Conservation (phyloP, 2,113 vertebrate species). For the Nasalis larvatus region DNA sequence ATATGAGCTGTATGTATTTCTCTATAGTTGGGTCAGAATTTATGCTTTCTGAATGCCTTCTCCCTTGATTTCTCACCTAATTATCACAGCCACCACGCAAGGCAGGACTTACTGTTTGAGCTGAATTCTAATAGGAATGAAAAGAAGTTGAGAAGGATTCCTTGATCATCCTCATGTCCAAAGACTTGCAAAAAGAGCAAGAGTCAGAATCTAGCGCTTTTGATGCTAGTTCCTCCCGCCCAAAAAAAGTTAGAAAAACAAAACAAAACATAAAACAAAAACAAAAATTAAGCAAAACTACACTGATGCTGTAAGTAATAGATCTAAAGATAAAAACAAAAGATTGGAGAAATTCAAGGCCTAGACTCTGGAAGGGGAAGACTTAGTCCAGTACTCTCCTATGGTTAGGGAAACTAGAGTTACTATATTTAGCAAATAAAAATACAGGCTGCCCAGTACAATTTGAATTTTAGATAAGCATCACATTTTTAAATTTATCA, state of each 20-base stretch:
- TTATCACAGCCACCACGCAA: background rate
- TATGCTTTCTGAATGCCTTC: background rate
- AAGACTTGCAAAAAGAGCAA: background rate
- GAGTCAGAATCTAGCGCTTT: background rate
- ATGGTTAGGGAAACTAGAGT: background rate
- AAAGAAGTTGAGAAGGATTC: background rate
- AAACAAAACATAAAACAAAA: background rate
- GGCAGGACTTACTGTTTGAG: background rate
- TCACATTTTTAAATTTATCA: background rate
- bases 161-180: background rate
- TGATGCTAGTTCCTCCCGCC: background rate
- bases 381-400: background rate
- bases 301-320: background rate
- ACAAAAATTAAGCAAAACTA: background rate
- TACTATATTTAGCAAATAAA: background rate
- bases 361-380: background rate
- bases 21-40: background rate
- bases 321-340: background rate
- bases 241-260: no score
- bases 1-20: rapidly evolving
- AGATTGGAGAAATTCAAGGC: background rate
- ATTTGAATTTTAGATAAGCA: background rate
- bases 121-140: background rate
- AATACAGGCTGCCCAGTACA: background rate
- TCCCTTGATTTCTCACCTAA: background rate